A percentile compares a stretch with the other conserved stretches of the same genome.
Evolutionary conservation across 1,140 invertebrate genomes (phyloP).

Genomic region (Dreissena rostriformis): DNA sequence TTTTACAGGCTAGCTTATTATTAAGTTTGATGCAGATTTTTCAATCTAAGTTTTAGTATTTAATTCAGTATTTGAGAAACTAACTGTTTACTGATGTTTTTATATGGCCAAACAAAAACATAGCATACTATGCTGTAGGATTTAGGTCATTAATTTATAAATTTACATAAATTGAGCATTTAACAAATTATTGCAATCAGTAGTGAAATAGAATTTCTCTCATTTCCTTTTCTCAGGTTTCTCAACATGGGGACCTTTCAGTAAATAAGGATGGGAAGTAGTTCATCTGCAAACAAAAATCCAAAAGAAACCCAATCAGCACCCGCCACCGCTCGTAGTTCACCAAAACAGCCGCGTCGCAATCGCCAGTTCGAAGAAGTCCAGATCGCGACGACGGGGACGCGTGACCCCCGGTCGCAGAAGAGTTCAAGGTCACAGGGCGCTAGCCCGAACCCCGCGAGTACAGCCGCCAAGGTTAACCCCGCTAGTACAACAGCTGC

Average conservation of each 20-base stretch:
- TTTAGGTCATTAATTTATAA: too few species aligned
- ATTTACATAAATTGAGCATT: too few species aligned
- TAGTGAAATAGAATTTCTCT: too few species aligned
- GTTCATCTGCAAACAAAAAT: constrained; percentile 13
- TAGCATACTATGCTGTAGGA: too few species aligned
- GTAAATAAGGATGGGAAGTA: constrained; percentile 39
- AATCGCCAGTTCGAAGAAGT: constrained; percentile 55
- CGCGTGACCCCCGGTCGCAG: neutral
- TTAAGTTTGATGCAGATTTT: too few species aligned
- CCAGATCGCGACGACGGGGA: constrained; percentile 25
- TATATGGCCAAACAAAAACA: too few species aligned
- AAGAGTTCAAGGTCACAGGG: constrained; percentile 2
- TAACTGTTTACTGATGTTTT: too few species aligned
- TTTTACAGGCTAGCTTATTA: too few species aligned
- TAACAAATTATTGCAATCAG: too few species aligned
- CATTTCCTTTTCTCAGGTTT: neutral
- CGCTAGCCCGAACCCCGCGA: constrained; percentile 22
- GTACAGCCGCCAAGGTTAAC: too few species aligned
- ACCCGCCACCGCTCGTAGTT: constrained; percentile 35
- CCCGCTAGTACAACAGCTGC: constrained; percentile 28
- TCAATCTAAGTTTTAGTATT: too few species aligned
- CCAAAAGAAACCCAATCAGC: constrained; percentile 49
- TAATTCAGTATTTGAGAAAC: too few species aligned
- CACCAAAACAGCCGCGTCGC: constrained; percentile 45
- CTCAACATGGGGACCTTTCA: neutral